Evolutionary conservation across 2,113 vertebrate genomes (phyloP), one percentile per base, ranked within the genome.

Genomic region (Emydocephalus ijimae): DNA sequence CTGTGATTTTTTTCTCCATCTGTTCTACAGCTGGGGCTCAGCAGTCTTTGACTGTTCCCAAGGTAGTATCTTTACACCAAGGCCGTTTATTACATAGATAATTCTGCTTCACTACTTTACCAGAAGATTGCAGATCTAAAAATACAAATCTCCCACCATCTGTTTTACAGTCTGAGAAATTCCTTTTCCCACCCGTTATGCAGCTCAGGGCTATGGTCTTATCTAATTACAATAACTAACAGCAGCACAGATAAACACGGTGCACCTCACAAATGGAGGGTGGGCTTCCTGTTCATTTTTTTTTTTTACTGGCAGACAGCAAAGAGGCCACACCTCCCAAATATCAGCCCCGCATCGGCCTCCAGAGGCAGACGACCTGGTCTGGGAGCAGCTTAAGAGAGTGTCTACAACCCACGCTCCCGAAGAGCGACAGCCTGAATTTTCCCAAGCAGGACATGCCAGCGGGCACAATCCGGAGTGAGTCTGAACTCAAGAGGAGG

Each of bases 341-440:
- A 93, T 92, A 97, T 94, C 86, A 91, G 0, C 97, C 96, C 2
- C 95, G 95, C 5, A 94, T 96, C 20, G 12, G 85, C 69, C 98
- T 99, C 92, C 97, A 98, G 95, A 98, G 98, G 18, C 98, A 99
- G 96, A 98, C 98, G 45, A 99, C 98, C 2, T 99, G 99, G 99
- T 98, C 98, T 0, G 98, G 98, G 14, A 95, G 97, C 95, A 98
- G 98, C 88, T 97, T 98, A 12, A 97, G 96, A 93, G 98, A 98
- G 89, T 96, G 97, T 1, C 96, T 98, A 10, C 98, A 98, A 0
- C 95, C 98, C 89, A 95, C 89, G 0, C 95, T 99, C 92, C 96
- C 98, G 92, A 99, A 99, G 97, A 99, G 99, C 85, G 98, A 96
- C 97, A 99, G 99, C 92, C 94, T 98, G 89, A 98, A 95, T 89